Conservation (phyloP, 1,140 invertebrate species). For the Brachionus angularis region DNA sequence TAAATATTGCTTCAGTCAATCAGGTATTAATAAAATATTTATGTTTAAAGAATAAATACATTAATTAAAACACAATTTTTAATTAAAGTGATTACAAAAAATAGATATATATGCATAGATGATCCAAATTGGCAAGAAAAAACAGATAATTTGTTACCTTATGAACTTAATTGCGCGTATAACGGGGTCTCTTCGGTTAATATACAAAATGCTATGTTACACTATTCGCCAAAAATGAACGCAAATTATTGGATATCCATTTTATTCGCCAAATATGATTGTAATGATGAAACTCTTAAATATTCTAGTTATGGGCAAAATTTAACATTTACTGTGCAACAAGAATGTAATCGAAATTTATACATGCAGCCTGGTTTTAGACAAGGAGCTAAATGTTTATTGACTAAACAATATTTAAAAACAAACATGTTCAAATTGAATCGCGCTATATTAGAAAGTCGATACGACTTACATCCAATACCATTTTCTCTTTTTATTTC, state of each 20-base stretch:
- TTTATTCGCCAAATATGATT: neutral
- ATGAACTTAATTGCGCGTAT: constrained; percentile 18
- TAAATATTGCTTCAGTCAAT: constrained; percentile 8
- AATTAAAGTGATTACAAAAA: constrained; percentile 15
- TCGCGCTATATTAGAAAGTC: constrained; percentile 3
- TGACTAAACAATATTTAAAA: constrained; percentile 7
- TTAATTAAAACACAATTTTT: constrained; percentile 5
- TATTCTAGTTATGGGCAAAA: constrained; percentile 8
- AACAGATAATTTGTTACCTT: constrained; percentile 9
- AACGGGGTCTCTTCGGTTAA: constrained; percentile 21
- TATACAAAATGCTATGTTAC: constrained; percentile 14
- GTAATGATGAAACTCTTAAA: constrained; percentile 5
- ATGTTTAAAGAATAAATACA: no score
- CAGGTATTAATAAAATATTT: no score
- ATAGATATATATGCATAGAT: constrained; percentile 27
- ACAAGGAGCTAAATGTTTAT: constrained; percentile 19
- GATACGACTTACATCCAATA: constrained; percentile 29
- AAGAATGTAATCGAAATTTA: neutral
- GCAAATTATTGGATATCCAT: constrained; percentile 2
- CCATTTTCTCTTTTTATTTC: constrained; percentile 23
- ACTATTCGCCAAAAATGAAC: constrained; percentile 1
- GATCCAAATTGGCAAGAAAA: constrained; percentile 30
- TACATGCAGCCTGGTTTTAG: constrained; percentile 3
- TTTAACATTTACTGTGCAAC: constrained; percentile 9
- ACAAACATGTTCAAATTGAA: constrained; percentile 36